Percentiles rank a stretch among this genome's conserved stretches.
These are phyloP conservation scores for Globia sparganii DNA, from an alignment of 2,888 invertebrate species.

Conservation along the genomic window DNA sequence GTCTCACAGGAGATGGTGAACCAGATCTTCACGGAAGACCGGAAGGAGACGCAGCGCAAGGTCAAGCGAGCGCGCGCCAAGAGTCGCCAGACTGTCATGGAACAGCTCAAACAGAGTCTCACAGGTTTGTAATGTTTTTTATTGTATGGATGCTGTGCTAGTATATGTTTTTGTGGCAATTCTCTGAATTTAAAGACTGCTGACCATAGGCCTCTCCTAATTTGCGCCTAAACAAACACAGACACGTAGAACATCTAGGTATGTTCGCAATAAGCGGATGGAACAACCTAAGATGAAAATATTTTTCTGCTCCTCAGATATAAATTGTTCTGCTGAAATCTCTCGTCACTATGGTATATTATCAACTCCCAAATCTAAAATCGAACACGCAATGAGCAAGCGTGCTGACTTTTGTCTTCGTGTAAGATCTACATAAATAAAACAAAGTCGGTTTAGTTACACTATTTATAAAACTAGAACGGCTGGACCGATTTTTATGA, in stretches of 20 bases:
- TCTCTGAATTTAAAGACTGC: neutral
- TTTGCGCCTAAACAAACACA: no score
- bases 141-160: neutral
- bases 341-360: neutral
- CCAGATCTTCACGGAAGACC: slow-evolving; percentile 93
- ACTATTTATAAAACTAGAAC: no score
- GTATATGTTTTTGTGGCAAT: neutral
- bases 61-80: slow-evolving; percentile 90
- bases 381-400: neutral
- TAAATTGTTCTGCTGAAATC: neutral
- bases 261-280: neutral
- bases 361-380: neutral
- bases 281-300: neutral
- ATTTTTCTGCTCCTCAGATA: neutral
- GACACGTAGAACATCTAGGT: neutral
- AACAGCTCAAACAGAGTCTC: slow-evolving; percentile 92
- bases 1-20: slow-evolving; percentile 92
- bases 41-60: slow-evolving; percentile 89
- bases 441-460: no score
- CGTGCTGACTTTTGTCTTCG: neutral
- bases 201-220: neutral
- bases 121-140: slow-evolving; percentile 77
- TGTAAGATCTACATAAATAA: neutral
- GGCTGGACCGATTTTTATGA: no score
- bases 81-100: slow-evolving; percentile 91